Conservation (phyloP, 2,113 vertebrate genomes). For the Rafetus swinhoei region DNA sequence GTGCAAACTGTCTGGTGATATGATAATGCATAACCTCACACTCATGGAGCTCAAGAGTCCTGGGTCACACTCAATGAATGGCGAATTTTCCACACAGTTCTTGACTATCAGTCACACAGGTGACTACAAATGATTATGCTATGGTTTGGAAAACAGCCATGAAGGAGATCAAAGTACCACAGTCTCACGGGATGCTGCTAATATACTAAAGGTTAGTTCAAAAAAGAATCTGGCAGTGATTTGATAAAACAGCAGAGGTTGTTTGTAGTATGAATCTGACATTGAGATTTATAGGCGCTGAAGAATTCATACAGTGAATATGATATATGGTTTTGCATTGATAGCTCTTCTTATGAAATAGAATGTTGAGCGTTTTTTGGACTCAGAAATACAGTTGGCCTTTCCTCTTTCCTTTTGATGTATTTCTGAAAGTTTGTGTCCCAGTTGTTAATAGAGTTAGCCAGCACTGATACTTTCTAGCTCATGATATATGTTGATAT, state of each 20-base stretch:
- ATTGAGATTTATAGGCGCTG: not conserved
- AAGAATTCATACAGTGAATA: not conserved
- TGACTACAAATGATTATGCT: not conserved
- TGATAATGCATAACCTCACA: not conserved
- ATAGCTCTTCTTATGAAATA: not conserved
- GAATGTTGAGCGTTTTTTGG: not conserved
- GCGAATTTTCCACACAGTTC: not conserved
- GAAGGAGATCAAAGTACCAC: not conserved
- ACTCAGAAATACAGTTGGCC: not conserved
- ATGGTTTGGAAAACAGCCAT: not conserved
- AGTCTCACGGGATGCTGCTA: not conserved
- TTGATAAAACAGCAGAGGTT: not conserved
- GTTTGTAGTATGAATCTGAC: not conserved
- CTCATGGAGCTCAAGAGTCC: not conserved
- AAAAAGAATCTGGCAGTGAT: slow-evolving; percentile 7
- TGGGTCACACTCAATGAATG: not conserved
- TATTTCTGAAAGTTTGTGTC: not conserved
- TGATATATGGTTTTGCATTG: not conserved
- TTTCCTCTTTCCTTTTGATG: not conserved
- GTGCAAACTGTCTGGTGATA: not conserved
- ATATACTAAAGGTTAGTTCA: not conserved
- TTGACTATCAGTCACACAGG: not conserved
- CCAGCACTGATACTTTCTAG: not conserved
- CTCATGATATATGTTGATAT: not conserved
- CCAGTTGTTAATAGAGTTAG: not conserved